Evolutionary conservation across 2,888 invertebrate species (phyloP), one percentile per base, ranked within the genome.

Genomic region (Agriotes lineatus): DNA sequence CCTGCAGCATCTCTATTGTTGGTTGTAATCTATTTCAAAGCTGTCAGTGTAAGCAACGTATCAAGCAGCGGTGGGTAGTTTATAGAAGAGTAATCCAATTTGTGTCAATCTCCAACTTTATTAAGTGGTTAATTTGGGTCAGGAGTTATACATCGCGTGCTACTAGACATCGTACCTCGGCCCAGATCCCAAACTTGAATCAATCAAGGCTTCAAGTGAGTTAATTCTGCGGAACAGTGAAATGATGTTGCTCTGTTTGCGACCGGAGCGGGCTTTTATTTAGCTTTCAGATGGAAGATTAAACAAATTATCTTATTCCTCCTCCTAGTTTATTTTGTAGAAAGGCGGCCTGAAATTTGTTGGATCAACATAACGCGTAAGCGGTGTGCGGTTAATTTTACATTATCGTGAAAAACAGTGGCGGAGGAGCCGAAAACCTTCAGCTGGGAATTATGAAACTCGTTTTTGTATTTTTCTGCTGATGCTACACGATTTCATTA

Each of bases 101-200:
- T 76, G 76, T 78, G 78, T 78, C 79, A 78, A 78, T 79, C 79
- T 75, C 75, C 68, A 78, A 77, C 74, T 77, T 78, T 77, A 78
- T 77, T 78, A 78, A 78, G 77, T 77, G 77, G 77, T 75, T 79
- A 77, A 78, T 77, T 77, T 74, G 72, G 77, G 76, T 71, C 77
- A 77, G 72, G 74, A 77, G 76, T 75, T 76, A 75, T 66, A 73
- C 71, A 72, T 76, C 67, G 73, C 76, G 73, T 74, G 76, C 64
- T 60, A 66, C 60, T 66, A 58, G 68, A 69, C 68, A 57, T 58
- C 52, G 48, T 64, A 59, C 58, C 65, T 65, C 52, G 64, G 60
- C 59, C 66, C 54, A 62, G 39, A 63, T 57, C 45, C 63, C 57
- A 52, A 58, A 60, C 67, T 65, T 54, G 60, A 69, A 69, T 69